phyloP scores from a whole-genome alignment of 2,888 invertebrate genomes.

The Harpalus rubripes region DNA sequence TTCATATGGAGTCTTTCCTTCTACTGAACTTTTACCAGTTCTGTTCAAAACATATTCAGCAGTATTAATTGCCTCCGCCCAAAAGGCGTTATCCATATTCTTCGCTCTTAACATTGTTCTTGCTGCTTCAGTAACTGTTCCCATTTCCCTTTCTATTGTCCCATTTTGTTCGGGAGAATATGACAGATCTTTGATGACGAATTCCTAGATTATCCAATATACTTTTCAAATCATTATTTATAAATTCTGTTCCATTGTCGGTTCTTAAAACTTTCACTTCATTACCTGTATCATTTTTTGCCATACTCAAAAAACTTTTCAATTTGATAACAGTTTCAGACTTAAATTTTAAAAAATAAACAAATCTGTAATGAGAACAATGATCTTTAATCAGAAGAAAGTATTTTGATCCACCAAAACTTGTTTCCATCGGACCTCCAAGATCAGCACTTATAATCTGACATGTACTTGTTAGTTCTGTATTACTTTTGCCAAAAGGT shows the following conservation, averaged over 20 bases:
- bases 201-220: not conserved
- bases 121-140: not conserved
- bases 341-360: not conserved
- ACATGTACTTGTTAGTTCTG: not conserved
- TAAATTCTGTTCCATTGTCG: not conserved
- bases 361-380: not conserved
- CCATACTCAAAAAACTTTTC: no score
- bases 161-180: not conserved
- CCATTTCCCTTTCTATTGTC: not conserved
- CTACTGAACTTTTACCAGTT: conserved; percentile 4
- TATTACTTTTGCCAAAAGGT: not conserved
- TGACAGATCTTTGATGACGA: not conserved
- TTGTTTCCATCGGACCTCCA: not conserved
- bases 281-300: no score
- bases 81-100: not conserved
- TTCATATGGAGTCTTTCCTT: conserved; percentile 54
- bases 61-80: not conserved
- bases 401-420: not conserved
- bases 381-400: not conserved
- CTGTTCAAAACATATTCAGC: not conserved
- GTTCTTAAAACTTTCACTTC: not conserved
- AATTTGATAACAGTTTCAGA: no score
- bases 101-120: not conserved
- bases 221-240: not conserved
- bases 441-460: not conserved